A percentile compares a stretch with the other conserved stretches of the same genome.
These are phyloP conservation scores for Cyphomyrmex costatus DNA, from an alignment of 1,140 invertebrate species.

Conservation along the genomic window DNA sequence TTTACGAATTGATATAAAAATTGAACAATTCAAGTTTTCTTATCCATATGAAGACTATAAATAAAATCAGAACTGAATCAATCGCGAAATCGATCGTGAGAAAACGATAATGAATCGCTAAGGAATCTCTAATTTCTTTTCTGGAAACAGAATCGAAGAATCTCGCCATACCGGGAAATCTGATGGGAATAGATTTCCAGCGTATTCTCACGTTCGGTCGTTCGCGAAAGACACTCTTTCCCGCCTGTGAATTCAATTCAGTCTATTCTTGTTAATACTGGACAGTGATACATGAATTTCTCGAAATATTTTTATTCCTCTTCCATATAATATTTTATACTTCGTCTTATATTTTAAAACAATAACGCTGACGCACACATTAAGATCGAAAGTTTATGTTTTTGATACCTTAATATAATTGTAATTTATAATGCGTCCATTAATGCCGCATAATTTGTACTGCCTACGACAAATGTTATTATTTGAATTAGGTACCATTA, in stretches of 20 bases:
- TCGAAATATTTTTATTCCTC: background rate
- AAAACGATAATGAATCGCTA: constrained; percentile 12
- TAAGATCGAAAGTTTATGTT: background rate
- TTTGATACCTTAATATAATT: background rate
- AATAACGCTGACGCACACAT: background rate
- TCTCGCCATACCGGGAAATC: constrained; percentile 25
- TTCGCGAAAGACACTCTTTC: constrained; percentile 60
- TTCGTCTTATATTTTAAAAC: background rate
- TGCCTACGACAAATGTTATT: background rate
- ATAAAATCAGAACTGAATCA: constrained; percentile 25
- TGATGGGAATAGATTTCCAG: constrained; percentile 69
- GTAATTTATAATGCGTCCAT: background rate
- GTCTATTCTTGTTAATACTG: background rate
- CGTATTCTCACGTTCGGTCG: constrained; percentile 69
- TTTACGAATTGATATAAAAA: background rate
- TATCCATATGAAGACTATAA: background rate
- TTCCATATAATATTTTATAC: background rate
- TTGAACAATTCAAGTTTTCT: background rate
- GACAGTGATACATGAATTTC: background rate
- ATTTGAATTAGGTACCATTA: background rate
- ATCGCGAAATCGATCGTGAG: constrained; percentile 56
- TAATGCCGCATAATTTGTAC: background rate
- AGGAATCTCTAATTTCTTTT: background rate
- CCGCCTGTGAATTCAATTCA: constrained; percentile 49
- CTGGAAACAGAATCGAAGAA: constrained; percentile 48